Base-by-base conservation (phyloP, 2,888 invertebrate species). In the Cerceris rybyensis region DNA sequence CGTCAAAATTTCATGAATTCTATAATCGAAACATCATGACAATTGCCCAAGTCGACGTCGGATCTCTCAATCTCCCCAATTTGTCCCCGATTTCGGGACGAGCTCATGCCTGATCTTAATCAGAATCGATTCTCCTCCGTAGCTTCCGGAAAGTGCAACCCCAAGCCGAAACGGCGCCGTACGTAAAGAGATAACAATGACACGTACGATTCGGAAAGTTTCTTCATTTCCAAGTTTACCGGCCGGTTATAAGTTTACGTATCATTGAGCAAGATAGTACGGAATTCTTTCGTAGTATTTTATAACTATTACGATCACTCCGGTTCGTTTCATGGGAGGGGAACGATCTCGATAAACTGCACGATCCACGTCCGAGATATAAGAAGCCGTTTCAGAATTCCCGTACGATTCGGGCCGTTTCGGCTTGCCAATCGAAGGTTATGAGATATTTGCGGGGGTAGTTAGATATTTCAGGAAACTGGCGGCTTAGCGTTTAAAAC, bases 131-230 rank as follows among this genome's bases (percentile, higher is more conserved):
- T 78, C 60, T 65, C 14, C 41, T 50, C 60, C 68, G 55, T 68
- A 72, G 78, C 68, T 78, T 68, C 14, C 42, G 54, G 69, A n/a
- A 50, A 50, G n/a, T 50, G n/a, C n/a, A 50, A n/a, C n/a, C n/a
- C 7, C 7, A 57, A 50, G 42, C 54, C 60, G 49, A 42, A 61
- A 41, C 41, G 54, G n/a, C 59, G 70, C 67, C 66, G 67, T 54
- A 67, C 64, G 52, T 72, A 80, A 75, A 68, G 49, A 68, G 80
- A 79, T 69, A 74, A 75, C 67, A 74, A 69, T 71, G 70, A 68
- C 75, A 67, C 72, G 72, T 75, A 75, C 84, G 81, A 83, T 81
- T 78, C 60, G 54, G 69, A 78, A 83, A 83, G 78, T 83, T 83
- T 75, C 72, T 83, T 78, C 80, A 72, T 83, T 77, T 71, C 82